Evolutionary conservation across 2,888 invertebrate species (phyloP), one percentile per base, ranked within the genome.

Genomic region (Limnephilus marmoratus): DNA sequence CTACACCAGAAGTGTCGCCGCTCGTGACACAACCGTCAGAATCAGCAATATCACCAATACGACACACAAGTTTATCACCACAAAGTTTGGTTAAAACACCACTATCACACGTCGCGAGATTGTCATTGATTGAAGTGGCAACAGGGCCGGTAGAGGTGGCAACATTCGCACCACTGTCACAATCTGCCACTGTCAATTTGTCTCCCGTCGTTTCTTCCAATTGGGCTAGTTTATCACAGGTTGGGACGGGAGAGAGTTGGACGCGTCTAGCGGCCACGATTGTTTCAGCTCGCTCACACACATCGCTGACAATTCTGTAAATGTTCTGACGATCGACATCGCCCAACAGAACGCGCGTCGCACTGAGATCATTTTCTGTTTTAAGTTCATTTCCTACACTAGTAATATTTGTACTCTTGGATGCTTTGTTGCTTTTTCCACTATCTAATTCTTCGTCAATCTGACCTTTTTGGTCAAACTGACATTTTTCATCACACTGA

Each of bases 141-240:
- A 18, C 68, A 24, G 68, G 18, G 49, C 49, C 4, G 49, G 9
- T 13, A 49, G 49, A 49, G 49, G 15, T 49, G 13, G 15, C 49
- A 11, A 53, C 18, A 1, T 53, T 15, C 18, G 18, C 53, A 18
- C 4, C 53, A 68, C 68, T 68, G 9, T 68, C 68, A 24, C 68
- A 9, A 2, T 68, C 68, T 24, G 68, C 68, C 5, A 68, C 68
- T 24, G 24, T 68, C 68, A 24, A 5, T 68, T 85, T 85, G 41
- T 41, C 15, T 34, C 45, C 82, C 15, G 41, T 41, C 85, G n/a
- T 7, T 53, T 53, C 31, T 34, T 90, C 90, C 45, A 81, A 80
- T 91, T 93, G 90, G 53, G 87, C 91, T 90, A 93, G 45, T 81
- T 92, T 93, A 93, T 93, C 93, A 93, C 93, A 93, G 93, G 81